A percentile compares a stretch with the other conserved stretches of the same genome.
Evolutionary conservation across 2,888 invertebrate species (phyloP).

Genomic region (Tubulanus polymorphus): DNA sequence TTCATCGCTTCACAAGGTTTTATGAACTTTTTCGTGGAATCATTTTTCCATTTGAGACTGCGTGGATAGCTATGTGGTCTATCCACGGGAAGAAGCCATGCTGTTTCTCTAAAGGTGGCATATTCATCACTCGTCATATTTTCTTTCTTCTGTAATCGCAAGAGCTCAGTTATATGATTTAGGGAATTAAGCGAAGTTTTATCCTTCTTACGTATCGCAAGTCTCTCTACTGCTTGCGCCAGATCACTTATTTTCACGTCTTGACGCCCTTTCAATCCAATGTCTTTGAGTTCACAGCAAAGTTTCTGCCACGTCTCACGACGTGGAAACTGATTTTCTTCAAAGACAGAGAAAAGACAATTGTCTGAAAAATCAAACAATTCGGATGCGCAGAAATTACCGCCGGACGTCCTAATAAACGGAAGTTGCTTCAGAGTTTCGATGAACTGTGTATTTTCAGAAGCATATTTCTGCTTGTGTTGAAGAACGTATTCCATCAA

Average conservation of each 20-base stretch:
- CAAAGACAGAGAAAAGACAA: conserved; percentile 22
- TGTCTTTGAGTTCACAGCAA: conserved; percentile 21
- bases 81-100: too few species aligned
- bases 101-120: too few species aligned
- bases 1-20: too few species aligned
- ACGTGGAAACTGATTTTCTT: conserved; percentile 27
- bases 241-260: conserved; percentile 27
- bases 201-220: not conserved
- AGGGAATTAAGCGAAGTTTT: not conserved
- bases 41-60: too few species aligned
- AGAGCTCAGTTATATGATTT: too few species aligned
- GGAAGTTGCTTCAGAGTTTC: not conserved
- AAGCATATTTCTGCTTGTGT: not conserved
- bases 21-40: too few species aligned
- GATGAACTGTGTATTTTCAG: not conserved
- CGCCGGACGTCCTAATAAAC: conserved; percentile 2
- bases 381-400: conserved; percentile 9
- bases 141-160: not conserved
- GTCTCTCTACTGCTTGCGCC: too few species aligned
- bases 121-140: not conserved
- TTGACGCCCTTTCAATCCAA: conserved; percentile 25
- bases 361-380: conserved; percentile 27
- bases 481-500: not conserved
- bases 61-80: too few species aligned
- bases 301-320: conserved; percentile 4